Evolutionary conservation across 2,797 vertebrate genomes (phyloP).

Genomic region (Brachymystax lenok): DNA sequence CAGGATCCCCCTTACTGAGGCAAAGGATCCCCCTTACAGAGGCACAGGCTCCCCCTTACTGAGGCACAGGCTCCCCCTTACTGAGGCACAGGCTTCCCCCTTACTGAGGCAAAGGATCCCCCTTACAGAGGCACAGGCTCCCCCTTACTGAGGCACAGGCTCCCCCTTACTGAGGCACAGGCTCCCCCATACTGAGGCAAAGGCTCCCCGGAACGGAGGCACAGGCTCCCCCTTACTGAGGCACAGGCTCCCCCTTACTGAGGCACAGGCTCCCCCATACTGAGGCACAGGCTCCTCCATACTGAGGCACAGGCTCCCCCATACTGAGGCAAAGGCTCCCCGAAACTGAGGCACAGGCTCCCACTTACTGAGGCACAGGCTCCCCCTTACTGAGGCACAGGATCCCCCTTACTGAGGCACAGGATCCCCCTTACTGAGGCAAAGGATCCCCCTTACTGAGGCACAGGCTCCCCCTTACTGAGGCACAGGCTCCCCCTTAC

Average conservation of each 20-base stretch:
- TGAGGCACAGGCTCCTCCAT: slow-evolving; percentile 6
- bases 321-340: slow-evolving; percentile 7
- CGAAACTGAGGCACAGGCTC: neutral
- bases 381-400: slow-evolving; percentile 9
- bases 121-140: neutral
- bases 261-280: slow-evolving; percentile 8
- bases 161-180: slow-evolving; percentile 9
- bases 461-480: neutral
- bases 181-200: neutral
- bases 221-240: slow-evolving; percentile 7
- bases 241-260: neutral
- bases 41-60: slow-evolving; percentile 9
- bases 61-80: slow-evolving; percentile 8
- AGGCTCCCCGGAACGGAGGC: neutral
- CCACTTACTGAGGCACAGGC: neutral
- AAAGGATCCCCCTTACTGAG: slow-evolving; percentile 6
- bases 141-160: neutral
- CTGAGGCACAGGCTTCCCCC: neutral
- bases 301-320: neutral
- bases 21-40: neutral
- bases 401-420: neutral
- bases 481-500: slow-evolving; percentile 9
- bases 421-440: neutral
- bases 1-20: slow-evolving; percentile 4
- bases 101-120: slow-evolving; percentile 8